Percentiles rank a stretch among this genome's conserved stretches.
Conservation (phyloP, 2,797 vertebrate species). For the Neoniphon sammara region DNA sequence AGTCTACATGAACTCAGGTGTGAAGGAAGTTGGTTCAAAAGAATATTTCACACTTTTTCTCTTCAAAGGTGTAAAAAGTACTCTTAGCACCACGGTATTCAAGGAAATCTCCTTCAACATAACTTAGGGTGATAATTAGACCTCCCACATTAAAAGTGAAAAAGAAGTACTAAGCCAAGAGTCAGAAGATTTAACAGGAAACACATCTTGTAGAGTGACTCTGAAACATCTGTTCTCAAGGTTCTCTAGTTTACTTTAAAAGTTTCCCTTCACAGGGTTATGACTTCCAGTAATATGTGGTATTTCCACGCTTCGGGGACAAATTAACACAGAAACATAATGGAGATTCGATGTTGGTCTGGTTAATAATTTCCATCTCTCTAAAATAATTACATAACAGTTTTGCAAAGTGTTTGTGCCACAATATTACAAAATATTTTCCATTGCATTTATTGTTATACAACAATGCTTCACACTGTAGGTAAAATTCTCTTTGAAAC, state of each 20-base stretch:
- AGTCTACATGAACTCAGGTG: conserved; percentile 51
- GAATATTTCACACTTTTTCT: conserved; percentile 64
- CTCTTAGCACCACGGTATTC: conserved; percentile 74
- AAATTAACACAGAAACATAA: no score
- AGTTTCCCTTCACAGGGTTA: conserved; percentile 9
- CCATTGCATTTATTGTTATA: no score
- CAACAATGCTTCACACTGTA: no score
- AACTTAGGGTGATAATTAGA: conserved; percentile 90
- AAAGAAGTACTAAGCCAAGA: conserved; percentile 78
- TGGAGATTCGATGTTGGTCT: no score
- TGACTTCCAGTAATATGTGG: no score
- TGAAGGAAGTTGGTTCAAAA: conserved; percentile 60
- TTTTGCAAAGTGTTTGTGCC: no score
- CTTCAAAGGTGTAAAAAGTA: conserved; percentile 65
- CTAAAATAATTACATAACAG: no score
- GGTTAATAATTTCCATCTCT: no score
- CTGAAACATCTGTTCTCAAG: conserved; percentile 68
- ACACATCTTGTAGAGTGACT: conserved; percentile 22
- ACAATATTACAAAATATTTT: no score
- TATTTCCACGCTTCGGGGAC: no score
- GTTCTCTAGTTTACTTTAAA: conserved; percentile 37
- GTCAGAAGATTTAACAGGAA: conserved; percentile 38
- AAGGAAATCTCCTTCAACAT: conserved; percentile 84
- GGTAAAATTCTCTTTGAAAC: no score
- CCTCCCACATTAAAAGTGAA: conserved; percentile 85